Conservation (phyloP, 2,113 vertebrate species). For the Amblyornis subalaris region DNA sequence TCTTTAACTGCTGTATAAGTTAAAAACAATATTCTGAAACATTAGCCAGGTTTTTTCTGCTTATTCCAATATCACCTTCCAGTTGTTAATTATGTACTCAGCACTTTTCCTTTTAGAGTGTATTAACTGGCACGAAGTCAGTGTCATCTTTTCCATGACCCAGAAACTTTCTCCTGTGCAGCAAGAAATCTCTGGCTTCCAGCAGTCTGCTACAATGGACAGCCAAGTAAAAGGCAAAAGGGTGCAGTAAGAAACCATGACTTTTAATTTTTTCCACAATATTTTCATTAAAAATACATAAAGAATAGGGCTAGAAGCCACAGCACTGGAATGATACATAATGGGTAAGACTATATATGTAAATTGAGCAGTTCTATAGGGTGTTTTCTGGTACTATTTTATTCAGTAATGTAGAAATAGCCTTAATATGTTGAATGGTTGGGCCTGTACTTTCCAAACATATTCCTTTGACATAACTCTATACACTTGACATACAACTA, state of each 20-base stretch:
- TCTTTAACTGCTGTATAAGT: neutral
- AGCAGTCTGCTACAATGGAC: neutral
- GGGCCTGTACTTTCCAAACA: neutral
- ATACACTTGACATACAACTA: neutral
- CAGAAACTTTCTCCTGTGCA: neutral
- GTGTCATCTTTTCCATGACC: neutral
- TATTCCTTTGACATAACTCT: neutral
- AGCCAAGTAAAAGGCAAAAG: neutral
- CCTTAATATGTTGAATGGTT: accelerated
- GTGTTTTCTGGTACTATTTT: neutral
- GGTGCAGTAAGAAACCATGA: neutral
- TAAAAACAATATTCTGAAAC: neutral
- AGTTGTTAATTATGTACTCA: neutral
- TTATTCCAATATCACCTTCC: neutral
- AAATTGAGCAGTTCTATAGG: neutral
- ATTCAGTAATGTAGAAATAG: neutral
- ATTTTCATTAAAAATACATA: neutral
- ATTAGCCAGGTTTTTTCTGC: neutral
- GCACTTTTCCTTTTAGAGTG: neutral
- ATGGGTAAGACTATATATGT: neutral
- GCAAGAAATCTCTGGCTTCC: neutral
- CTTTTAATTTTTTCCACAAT: neutral
- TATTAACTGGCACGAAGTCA: neutral
- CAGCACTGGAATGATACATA: neutral
- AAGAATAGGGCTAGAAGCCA: neutral